These are phyloP conservation scores for Sander lucioperca DNA, from an alignment of 2,113 vertebrate genomes.

Conservation along the genomic window DNA sequence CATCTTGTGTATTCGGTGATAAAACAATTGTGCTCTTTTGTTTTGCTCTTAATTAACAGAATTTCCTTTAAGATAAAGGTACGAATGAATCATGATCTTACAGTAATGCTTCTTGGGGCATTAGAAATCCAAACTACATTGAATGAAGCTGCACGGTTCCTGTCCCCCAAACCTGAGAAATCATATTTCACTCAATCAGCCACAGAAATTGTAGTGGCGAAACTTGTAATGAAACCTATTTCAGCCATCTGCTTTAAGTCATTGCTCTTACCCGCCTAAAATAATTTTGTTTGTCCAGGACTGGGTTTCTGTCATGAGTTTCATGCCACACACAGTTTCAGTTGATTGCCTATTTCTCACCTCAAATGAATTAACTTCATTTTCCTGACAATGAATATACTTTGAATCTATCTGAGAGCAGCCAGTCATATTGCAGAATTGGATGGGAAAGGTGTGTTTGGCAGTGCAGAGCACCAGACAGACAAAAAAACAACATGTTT, in stretches of 20 bases:
- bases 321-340: conserved; percentile 6
- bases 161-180: not conserved
- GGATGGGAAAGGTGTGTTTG: not conserved
- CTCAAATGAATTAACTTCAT: not conserved
- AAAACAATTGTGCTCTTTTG: not conserved
- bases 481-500: not conserved
- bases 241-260: not conserved
- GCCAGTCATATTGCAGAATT: not conserved
- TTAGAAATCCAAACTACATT: not conserved
- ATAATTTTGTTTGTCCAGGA: not conserved
- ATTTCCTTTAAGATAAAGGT: not conserved
- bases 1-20: not conserved
- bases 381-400: not conserved
- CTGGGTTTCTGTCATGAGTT: not conserved
- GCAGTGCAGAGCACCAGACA: not conserved
- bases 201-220: conserved; percentile 9
- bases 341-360: not conserved
- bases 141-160: not conserved
- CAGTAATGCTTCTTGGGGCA: not conserved
- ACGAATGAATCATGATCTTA: not conserved
- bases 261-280: not conserved
- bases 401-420: conserved; percentile 1
- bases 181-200: conserved; percentile 13
- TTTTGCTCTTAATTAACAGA: not conserved
- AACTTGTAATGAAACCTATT: conserved; percentile 14